A percentile compares a stretch with the other conserved stretches of the same genome.
These are phyloP conservation scores for Drosophila pruinosa DNA, from an alignment of 1,140 invertebrate genomes.

Conservation along the genomic window DNA sequence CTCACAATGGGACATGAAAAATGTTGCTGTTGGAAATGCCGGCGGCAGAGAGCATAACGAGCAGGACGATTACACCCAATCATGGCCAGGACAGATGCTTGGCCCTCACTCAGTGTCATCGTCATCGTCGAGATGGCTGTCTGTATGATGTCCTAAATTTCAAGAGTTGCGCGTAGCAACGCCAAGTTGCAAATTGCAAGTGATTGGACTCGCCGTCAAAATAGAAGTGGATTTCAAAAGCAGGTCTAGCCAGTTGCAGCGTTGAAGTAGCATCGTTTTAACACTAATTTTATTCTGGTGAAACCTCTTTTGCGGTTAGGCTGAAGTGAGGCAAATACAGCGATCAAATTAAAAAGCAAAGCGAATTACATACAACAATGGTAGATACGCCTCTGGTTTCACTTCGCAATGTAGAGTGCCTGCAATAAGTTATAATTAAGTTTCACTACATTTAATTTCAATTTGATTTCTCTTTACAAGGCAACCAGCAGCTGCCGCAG, in stretches of 20 bases:
- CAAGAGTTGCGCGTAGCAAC: slow-evolving; percentile 33
- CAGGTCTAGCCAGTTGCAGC: slow-evolving; percentile 49
- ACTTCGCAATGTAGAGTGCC: slow-evolving; percentile 3
- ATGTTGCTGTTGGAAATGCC: slow-evolving; percentile 32
- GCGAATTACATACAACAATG: slow-evolving; percentile 1
- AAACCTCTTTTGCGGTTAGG: slow-evolving; percentile 57
- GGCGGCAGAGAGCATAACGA: slow-evolving; percentile 39
- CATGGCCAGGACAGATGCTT: slow-evolving; percentile 26
- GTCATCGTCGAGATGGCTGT: neutral
- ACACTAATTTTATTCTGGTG: slow-evolving; percentile 75
- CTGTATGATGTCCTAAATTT: slow-evolving; percentile 3
- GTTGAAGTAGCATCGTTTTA: slow-evolving; percentile 69
- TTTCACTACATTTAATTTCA: slow-evolving; percentile 65
- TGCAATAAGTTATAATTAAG: slow-evolving; percentile 65
- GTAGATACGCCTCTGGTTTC: slow-evolving; percentile 31
- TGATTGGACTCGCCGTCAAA: slow-evolving; percentile 4
- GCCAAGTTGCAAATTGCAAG: slow-evolving; percentile 16
- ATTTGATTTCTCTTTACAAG: slow-evolving; percentile 45
- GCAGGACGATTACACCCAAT: slow-evolving; percentile 63
- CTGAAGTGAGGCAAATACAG: slow-evolving; percentile 6
- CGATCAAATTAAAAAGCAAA: slow-evolving; percentile 9
- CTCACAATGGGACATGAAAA: slow-evolving; percentile 15
- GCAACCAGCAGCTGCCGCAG: slow-evolving; percentile 1
- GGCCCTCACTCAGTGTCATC: slow-evolving; percentile 16
- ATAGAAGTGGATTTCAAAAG: slow-evolving; percentile 45